A percentile compares a stretch with the other conserved stretches of the same genome.
These are phyloP conservation scores for Drosophila cracens DNA, from an alignment of 2,888 invertebrate species.

Conservation along the genomic window DNA sequence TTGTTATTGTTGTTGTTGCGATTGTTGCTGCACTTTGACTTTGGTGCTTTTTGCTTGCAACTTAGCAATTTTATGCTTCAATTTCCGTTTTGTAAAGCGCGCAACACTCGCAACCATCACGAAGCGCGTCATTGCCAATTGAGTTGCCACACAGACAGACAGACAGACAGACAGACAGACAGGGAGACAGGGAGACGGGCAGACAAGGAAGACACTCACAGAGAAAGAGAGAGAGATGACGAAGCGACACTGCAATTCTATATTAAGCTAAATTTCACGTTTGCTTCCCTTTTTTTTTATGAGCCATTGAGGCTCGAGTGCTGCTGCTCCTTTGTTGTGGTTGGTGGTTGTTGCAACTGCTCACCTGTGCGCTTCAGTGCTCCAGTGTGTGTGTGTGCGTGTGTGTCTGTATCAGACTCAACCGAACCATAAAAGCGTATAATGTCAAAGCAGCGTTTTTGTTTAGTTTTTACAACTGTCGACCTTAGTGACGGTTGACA, in stretches of 20 bases:
- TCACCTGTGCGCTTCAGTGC: conserved; percentile 34
- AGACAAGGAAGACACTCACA: background rate
- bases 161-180: conserved; percentile 9
- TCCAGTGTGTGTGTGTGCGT: conserved; percentile 7
- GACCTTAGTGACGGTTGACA: conserved; percentile 74
- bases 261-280: conserved; percentile 51
- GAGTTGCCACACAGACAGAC: conserved; percentile 43
- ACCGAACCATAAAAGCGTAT: conserved; percentile 63
- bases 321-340: conserved; percentile 1
- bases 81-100: conserved; percentile 71
- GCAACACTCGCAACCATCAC: conserved; percentile 51
- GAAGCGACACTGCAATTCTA: conserved; percentile 15
- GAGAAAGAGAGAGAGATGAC: background rate
- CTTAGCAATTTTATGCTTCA: conserved; percentile 79
- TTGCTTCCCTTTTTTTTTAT: conserved; percentile 42
- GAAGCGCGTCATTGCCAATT: conserved; percentile 69
- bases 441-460: conserved; percentile 28
- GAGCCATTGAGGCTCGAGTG: conserved; percentile 19
- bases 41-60: conserved; percentile 50
- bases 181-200: background rate
- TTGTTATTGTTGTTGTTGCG: conserved; percentile 10
- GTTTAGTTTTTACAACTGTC: conserved; percentile 74
- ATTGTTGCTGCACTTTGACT: conserved; percentile 15
- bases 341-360: conserved; percentile 34
- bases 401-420: conserved; percentile 30